Percentiles rank a stretch among this genome's conserved stretches.
phyloP scores from a whole-genome alignment of 92 coral and sea anemone genomes.

The Parazoanthus darwini region DNA sequence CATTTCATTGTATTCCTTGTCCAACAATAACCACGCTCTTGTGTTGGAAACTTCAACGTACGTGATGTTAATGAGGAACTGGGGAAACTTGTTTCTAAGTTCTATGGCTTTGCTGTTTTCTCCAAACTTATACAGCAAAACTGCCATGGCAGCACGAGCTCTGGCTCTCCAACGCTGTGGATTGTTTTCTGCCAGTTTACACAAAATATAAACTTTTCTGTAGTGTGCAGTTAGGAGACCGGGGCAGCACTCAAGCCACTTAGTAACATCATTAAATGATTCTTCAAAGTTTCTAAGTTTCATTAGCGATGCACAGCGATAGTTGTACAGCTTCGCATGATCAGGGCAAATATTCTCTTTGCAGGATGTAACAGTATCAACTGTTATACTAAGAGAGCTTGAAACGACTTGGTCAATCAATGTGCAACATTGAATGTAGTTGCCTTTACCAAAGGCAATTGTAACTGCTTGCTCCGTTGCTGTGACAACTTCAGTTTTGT shows the following conservation, averaged over 20 bases:
- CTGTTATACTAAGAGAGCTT: too few species aligned
- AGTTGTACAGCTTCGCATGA: too few species aligned
- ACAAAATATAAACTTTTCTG: neutral
- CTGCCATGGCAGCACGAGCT: constrained; percentile 32
- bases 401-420: neutral
- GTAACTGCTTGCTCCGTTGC: too few species aligned
- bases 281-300: neutral
- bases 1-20: neutral
- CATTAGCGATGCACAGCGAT: constrained; percentile 5
- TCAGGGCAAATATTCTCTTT: too few species aligned
- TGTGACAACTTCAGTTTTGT: too few species aligned
- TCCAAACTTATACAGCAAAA: neutral
- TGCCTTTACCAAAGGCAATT: too few species aligned
- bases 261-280: neutral
- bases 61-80: neutral
- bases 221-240: neutral
- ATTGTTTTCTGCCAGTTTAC: neutral
- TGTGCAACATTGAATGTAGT: too few species aligned
- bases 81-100: neutral
- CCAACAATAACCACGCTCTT: neutral
- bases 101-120: neutral
- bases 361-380: too few species aligned
- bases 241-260: neutral
- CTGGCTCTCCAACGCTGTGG: constrained; percentile 10
- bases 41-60: neutral